These are phyloP conservation scores for Agriopis aurantiaria DNA, from an alignment of 2,888 invertebrate species.

Conservation along the genomic window DNA sequence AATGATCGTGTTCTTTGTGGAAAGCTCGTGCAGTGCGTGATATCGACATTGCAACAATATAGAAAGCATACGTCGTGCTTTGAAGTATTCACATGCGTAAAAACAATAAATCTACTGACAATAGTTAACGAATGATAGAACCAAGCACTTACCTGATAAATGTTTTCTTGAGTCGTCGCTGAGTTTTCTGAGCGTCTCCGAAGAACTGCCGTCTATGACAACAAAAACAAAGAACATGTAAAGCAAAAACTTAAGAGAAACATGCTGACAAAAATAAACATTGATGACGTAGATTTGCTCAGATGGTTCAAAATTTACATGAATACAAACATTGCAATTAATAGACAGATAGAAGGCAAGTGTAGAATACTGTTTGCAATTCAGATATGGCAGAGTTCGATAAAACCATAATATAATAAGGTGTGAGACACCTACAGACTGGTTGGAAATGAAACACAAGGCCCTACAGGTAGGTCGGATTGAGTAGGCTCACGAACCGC, in stretches of 20 bases:
- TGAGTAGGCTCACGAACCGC: conserved; percentile 64
- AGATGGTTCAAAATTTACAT: conserved; percentile 50
- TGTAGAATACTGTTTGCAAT: conserved; percentile 40
- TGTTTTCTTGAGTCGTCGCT: conserved; percentile 86
- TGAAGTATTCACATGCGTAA: conserved; percentile 64
- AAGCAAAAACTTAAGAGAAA: conserved; percentile 75
- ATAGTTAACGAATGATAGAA: conserved; percentile 5
- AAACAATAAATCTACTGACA: conserved; percentile 22
- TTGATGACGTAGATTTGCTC: conserved; percentile 52
- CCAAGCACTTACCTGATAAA: conserved; percentile 78
- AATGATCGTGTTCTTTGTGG: conserved; percentile 44
- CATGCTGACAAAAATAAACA: conserved; percentile 72
- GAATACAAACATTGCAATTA: conserved; percentile 57
- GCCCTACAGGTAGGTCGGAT: conserved; percentile 61
- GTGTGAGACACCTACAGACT: conserved; percentile 59
- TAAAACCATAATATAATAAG: conserved; percentile 53
- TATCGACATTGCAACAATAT: conserved; percentile 43
- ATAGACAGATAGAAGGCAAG: conserved; percentile 44
- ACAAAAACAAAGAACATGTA: conserved; percentile 81
- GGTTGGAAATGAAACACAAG: conserved; percentile 48
- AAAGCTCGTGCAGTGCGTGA: conserved; percentile 44
- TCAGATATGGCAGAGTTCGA: conserved; percentile 60
- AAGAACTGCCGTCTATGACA: conserved; percentile 84
- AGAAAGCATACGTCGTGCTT: conserved; percentile 72
- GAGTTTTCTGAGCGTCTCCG: conserved; percentile 80